Evolutionary conservation across 2,797 vertebrate genomes (phyloP).

Genomic region (Nasua narica): DNA sequence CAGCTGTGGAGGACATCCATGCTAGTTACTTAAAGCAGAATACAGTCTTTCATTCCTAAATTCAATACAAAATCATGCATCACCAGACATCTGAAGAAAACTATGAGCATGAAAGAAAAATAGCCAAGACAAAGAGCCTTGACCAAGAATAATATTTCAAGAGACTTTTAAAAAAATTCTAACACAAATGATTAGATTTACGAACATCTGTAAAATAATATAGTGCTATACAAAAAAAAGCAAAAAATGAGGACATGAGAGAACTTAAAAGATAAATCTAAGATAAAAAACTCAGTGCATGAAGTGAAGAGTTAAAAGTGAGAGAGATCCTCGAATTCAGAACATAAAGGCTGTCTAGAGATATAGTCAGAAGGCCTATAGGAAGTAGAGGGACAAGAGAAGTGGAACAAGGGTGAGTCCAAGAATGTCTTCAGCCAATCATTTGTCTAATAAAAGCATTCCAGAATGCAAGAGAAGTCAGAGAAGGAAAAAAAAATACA

Average conservation of each 20-base stretch:
- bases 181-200: not conserved
- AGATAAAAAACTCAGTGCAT: constrained; percentile 22
- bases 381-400: no score
- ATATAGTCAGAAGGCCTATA: not conserved
- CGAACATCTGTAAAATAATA: not conserved
- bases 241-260: not conserved
- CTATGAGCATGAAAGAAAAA: not conserved
- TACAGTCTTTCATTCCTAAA: not conserved
- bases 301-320: not conserved
- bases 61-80: not conserved
- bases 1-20: not conserved
- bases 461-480: not conserved
- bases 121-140: not conserved
- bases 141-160: not conserved
- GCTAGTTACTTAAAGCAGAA: not conserved
- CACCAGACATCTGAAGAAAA: constrained; percentile 17
- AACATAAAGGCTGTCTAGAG: not conserved
- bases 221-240: not conserved
- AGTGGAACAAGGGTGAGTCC: no score
- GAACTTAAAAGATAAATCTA: not conserved
- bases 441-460: no score
- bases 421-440: no score
- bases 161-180: not conserved
- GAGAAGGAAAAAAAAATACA: not conserved
- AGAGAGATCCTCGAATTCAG: not conserved